Percentiles rank a stretch among this genome's conserved stretches.
These are phyloP conservation scores for Corvus cornix DNA, from an alignment of 2,113 vertebrate species.

Conservation along the genomic window DNA sequence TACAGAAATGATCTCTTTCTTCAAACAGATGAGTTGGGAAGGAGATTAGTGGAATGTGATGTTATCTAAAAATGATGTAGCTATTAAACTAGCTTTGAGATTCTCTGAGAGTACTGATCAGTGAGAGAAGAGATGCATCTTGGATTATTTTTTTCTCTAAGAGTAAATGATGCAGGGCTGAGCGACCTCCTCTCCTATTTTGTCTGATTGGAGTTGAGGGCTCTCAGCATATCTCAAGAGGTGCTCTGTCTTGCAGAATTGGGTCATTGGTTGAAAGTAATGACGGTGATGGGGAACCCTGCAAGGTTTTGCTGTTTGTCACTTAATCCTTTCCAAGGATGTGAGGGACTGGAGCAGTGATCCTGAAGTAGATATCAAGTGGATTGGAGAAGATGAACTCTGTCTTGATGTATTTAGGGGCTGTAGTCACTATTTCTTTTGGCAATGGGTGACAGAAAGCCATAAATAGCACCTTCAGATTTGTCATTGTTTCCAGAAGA, in stretches of 20 bases:
- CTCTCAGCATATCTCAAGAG: background rate
- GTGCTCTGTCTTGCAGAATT: constrained; percentile 6
- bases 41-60: constrained; percentile 31
- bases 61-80: constrained; percentile 16
- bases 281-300: background rate
- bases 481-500: constrained; percentile 51
- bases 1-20: constrained; percentile 26
- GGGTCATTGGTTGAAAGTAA: background rate
- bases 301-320: constrained; percentile 7
- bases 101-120: constrained; percentile 15
- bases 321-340: constrained; percentile 3
- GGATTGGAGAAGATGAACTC: background rate
- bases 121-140: background rate
- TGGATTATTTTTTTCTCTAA: background rate
- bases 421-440: background rate
- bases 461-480: constrained; percentile 14
- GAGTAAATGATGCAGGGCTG: background rate
- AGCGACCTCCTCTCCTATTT: constrained; percentile 1
- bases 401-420: background rate
- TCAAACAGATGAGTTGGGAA: constrained; percentile 38
- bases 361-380: background rate
- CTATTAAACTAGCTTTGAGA: constrained; percentile 40
- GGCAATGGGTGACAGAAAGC: background rate
- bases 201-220: constrained; percentile 9
- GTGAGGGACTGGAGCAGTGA: background rate